Evolutionary conservation across 1,140 invertebrate genomes (phyloP).

Genomic region (Nasonia giraulti): DNA sequence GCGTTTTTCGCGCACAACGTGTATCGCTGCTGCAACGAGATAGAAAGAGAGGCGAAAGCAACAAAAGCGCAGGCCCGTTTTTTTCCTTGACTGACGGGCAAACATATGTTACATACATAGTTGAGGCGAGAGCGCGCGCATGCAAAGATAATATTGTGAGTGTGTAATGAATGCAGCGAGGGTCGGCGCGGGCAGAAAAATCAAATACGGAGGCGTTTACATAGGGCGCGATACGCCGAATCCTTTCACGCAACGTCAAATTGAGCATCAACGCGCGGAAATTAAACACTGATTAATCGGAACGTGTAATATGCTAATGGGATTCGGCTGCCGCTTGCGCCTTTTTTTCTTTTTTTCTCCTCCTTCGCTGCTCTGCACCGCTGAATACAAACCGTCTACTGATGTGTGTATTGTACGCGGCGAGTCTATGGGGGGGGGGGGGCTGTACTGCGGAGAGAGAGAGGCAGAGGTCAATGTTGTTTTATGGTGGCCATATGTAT

Average conservation of each 20-base stretch:
- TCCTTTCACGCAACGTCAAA: conserved; percentile 39
- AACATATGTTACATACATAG: too few relatives aligned
- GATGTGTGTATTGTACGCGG: neutral
- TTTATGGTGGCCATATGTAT: neutral
- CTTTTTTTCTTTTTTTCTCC: too few relatives aligned
- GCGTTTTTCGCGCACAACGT: neutral
- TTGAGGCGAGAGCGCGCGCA: conserved; percentile 14
- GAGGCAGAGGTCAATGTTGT: neutral
- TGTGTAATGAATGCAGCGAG: conserved; percentile 61
- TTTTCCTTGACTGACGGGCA: conserved; percentile 6
- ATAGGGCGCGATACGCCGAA: conserved; percentile 36
- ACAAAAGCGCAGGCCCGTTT: neutral
- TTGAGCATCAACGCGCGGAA: conserved; percentile 37
- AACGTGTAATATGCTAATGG: conserved; percentile 42
- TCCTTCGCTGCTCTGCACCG: too few relatives aligned
- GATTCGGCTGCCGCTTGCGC: neutral
- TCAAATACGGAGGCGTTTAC: conserved; percentile 45
- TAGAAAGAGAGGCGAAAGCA: neutral
- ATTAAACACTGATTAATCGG: conserved; percentile 47
- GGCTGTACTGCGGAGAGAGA: neutral
- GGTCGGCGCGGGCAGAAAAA: conserved; percentile 7
- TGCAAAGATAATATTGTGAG: conserved; percentile 66
- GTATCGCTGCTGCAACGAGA: neutral
- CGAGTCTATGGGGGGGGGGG: neutral
- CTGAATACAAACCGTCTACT: too few relatives aligned